Percentiles rank a stretch among this genome's conserved stretches.
These are phyloP conservation scores for Unio pictorum DNA, from an alignment of 2,888 invertebrate genomes.

Conservation along the genomic window DNA sequence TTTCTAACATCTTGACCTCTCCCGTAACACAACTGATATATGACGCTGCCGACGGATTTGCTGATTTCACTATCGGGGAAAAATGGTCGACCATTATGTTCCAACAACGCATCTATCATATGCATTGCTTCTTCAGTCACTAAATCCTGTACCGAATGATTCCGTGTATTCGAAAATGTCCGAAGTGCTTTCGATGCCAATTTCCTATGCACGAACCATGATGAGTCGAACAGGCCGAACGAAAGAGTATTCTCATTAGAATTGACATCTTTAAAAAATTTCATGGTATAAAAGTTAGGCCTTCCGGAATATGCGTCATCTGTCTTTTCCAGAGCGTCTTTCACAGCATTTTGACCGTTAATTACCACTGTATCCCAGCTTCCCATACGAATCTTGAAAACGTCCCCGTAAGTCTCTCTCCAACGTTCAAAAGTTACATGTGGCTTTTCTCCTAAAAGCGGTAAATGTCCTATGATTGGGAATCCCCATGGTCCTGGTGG, in stretches of 20 bases:
- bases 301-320: conserved; percentile 28
- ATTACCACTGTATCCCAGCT: conserved; percentile 35
- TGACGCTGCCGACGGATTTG: conserved; percentile 16
- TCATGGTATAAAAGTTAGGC: conserved; percentile 25
- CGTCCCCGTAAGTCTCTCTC: conserved; percentile 33
- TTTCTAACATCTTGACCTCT: conserved; percentile 15
- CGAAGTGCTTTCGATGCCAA: conserved; percentile 18
- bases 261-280: conserved; percentile 4
- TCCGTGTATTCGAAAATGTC: conserved; percentile 19
- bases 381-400: conserved; percentile 37
- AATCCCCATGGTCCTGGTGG: conserved; percentile 35
- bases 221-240: conserved; percentile 9
- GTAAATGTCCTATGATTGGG: conserved; percentile 41
- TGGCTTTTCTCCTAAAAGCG: conserved; percentile 28
- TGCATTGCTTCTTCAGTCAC: conserved; percentile 11
- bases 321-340: conserved; percentile 14
- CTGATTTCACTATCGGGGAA: conserved; percentile 11
- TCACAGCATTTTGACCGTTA: conserved; percentile 26
- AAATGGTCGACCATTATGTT: neutral
- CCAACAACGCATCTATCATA: conserved; percentile 1
- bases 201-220: conserved; percentile 20
- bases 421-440: conserved; percentile 23
- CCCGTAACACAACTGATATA: conserved; percentile 34
- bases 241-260: conserved; percentile 9
- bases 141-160: conserved; percentile 19